phyloP scores from a whole-genome alignment of 1,140 invertebrate genomes.

The Drosophila carrolli region DNA sequence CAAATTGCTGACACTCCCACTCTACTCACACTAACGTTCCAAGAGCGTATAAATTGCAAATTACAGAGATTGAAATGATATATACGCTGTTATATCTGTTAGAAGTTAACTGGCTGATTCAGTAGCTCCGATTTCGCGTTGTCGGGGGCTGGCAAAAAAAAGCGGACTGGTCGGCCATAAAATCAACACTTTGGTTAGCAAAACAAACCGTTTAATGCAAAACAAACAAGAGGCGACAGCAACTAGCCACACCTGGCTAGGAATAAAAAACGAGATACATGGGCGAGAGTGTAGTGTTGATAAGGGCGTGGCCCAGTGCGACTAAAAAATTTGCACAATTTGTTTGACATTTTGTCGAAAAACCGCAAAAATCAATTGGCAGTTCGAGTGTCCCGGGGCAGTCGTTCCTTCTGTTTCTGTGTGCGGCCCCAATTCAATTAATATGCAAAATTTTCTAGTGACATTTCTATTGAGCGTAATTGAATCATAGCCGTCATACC shows the following conservation, averaged over 20 bases:
- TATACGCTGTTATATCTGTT: conserved; percentile 28
- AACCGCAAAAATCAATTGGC: conserved; percentile 83
- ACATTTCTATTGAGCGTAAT: conserved; percentile 68
- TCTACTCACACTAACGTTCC: background rate
- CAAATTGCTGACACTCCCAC: conserved; percentile 7
- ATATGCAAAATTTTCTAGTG: conserved; percentile 61
- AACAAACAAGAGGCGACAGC: conserved; percentile 65
- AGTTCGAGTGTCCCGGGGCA: conserved; percentile 54
- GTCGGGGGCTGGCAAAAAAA: conserved; percentile 3
- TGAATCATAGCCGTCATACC: conserved; percentile 58
- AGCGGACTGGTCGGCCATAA: conserved; percentile 58
- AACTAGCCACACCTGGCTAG: conserved; percentile 60
- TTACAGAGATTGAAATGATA: conserved; percentile 47
- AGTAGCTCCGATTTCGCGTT: conserved; percentile 38
- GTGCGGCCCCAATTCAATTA: conserved; percentile 51
- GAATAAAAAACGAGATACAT: conserved; percentile 47
- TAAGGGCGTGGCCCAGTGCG: conserved; percentile 62
- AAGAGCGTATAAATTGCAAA: conserved; percentile 18
- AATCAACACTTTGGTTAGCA: conserved; percentile 84
- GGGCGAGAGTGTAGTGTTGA: conserved; percentile 52
- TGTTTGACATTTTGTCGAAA: conserved; percentile 72
- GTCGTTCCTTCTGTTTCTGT: conserved; percentile 4
- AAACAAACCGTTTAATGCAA: conserved; percentile 69
- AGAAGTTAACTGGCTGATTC: conserved; percentile 35
- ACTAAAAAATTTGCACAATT: conserved; percentile 46